These are phyloP conservation scores for Stegastes partitus DNA, from an alignment of 2,113 vertebrate species.

Conservation along the genomic window DNA sequence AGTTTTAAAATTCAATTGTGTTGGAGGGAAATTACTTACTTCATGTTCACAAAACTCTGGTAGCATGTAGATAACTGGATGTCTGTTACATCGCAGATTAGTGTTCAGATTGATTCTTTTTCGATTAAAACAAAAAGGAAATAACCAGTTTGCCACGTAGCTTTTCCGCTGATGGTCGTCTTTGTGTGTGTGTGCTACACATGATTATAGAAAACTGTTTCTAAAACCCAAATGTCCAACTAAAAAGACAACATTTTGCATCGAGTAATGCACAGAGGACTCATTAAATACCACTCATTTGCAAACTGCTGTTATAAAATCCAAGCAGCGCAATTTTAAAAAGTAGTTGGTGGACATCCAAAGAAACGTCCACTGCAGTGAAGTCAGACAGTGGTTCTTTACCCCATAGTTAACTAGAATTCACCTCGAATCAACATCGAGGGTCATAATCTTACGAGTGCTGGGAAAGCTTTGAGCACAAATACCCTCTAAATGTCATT, in stretches of 20 bases:
- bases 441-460: background rate
- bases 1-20: constrained; percentile 9
- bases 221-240: constrained; percentile 22
- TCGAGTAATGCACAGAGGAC: constrained; percentile 13
- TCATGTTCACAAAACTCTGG: constrained; percentile 35
- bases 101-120: constrained; percentile 37
- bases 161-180: constrained; percentile 46
- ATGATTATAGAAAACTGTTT: constrained; percentile 31
- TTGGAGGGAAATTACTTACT: constrained; percentile 39
- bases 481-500: background rate
- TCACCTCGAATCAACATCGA: background rate
- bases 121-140: too few species aligned
- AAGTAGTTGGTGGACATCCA: constrained; percentile 32
- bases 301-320: constrained; percentile 38
- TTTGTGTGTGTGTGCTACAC: constrained; percentile 26
- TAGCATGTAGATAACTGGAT: constrained; percentile 20
- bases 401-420: constrained; percentile 48
- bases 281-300: constrained; percentile 28
- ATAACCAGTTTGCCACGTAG: constrained; percentile 18
- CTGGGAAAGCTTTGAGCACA: background rate
- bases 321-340: constrained; percentile 38
- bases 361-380: constrained; percentile 46
- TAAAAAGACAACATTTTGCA: constrained; percentile 9
- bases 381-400: constrained; percentile 68
- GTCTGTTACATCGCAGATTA: constrained; percentile 44